A percentile compares a stretch with the other conserved stretches of the same genome.
Evolutionary conservation across 1,140 invertebrate species (phyloP).

Genomic region (Drosophila truncata): DNA sequence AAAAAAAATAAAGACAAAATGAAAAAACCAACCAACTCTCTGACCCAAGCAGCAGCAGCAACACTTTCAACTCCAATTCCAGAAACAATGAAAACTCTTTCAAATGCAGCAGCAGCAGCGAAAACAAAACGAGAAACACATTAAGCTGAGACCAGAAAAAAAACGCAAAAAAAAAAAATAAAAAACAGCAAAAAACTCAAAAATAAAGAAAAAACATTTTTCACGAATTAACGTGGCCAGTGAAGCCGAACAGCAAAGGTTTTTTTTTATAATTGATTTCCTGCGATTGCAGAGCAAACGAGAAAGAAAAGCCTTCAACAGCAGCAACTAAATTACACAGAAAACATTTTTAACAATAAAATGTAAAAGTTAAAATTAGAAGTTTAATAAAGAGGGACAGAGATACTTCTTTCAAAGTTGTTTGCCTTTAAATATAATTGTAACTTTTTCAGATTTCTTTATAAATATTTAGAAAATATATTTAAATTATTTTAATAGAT

Average conservation of each 20-base stretch:
- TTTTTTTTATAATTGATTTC: constrained; percentile 79
- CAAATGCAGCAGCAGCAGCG: constrained; percentile 50
- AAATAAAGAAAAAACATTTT: constrained; percentile 66
- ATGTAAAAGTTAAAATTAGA: too few relatives aligned
- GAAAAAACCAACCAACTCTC: constrained; percentile 25
- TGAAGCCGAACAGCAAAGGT: constrained; percentile 69
- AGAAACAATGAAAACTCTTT: constrained; percentile 77
- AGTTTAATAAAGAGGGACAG: too few relatives aligned
- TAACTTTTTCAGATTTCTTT: background rate
- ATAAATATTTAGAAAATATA: too few relatives aligned
- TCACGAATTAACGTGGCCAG: constrained; percentile 77
- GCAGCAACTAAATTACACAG: constrained; percentile 18
- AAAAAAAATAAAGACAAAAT: constrained; percentile 13
- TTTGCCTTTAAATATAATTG: background rate
- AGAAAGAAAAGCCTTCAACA: constrained; percentile 58
- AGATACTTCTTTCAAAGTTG: too few relatives aligned
- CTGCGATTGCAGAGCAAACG: constrained; percentile 65
- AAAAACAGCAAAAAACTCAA: constrained; percentile 7
- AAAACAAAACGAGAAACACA: constrained; percentile 51
- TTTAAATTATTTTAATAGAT: background rate
- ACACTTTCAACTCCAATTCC: constrained; percentile 65
- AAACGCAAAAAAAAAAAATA: background rate
- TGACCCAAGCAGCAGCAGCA: constrained; percentile 59
- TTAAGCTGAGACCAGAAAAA: constrained; percentile 25
- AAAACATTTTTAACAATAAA: background rate